Evolutionary conservation across 2,797 vertebrate species (phyloP).

Genomic region (Ctenochaetus hawaiiensis): DNA sequence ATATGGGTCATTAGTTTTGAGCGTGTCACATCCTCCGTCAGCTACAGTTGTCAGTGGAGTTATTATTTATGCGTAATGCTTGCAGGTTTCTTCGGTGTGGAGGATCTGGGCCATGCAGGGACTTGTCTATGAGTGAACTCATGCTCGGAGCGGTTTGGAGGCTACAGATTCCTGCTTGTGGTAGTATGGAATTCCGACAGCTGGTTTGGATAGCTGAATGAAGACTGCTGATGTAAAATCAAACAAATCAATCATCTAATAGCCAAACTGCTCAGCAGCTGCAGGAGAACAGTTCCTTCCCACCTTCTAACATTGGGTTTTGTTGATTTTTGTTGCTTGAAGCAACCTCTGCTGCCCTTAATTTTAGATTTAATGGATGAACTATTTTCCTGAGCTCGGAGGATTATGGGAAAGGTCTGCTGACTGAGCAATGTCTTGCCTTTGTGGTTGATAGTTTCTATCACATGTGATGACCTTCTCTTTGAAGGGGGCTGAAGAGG

Average conservation of each 20-base stretch:
- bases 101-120: slow-evolving; percentile 43
- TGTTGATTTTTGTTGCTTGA: slow-evolving; percentile 8
- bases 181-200: slow-evolving; percentile 44
- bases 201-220: slow-evolving; percentile 44
- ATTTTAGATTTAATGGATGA: slow-evolving; percentile 47
- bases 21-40: slow-evolving; percentile 32
- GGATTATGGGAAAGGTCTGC: slow-evolving; percentile 58
- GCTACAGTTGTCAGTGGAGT: slow-evolving; percentile 30
- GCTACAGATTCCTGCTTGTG: slow-evolving; percentile 44
- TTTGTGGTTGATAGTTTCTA: slow-evolving; percentile 51
- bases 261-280: slow-evolving; percentile 22
- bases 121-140: slow-evolving; percentile 47
- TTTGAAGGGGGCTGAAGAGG: slow-evolving; percentile 29
- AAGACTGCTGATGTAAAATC: slow-evolving; percentile 50
- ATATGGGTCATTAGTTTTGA: slow-evolving; percentile 27
- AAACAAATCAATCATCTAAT: slow-evolving; percentile 48
- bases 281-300: slow-evolving; percentile 4
- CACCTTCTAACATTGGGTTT: slow-evolving; percentile 8
- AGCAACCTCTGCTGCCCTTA: slow-evolving; percentile 16
- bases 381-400: slow-evolving; percentile 28
- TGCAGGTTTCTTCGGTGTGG: slow-evolving; percentile 26
- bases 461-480: slow-evolving; percentile 52
- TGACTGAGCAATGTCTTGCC: slow-evolving; percentile 51
- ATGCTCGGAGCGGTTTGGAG: slow-evolving; percentile 30
- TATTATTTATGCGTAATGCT: slow-evolving; percentile 33